Evolutionary conservation across 2,888 invertebrate genomes (phyloP).

Genomic region (Tuberolachnus salignus): DNA sequence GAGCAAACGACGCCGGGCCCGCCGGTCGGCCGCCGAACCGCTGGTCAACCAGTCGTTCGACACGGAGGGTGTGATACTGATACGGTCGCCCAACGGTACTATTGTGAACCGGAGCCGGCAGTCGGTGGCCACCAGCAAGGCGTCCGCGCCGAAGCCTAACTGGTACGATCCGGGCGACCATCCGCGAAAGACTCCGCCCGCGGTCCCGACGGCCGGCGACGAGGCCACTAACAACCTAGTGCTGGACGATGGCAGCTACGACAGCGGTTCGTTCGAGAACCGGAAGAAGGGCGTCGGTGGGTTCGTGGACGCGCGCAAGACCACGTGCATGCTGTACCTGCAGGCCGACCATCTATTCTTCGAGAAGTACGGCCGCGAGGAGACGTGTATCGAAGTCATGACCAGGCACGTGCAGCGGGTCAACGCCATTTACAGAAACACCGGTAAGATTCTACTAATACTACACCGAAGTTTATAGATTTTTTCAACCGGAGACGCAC

Average conservation of each 20-base stretch:
- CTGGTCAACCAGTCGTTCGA: slow-evolving; percentile 53
- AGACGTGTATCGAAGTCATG: slow-evolving; percentile 94
- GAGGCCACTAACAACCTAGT: slow-evolving; percentile 60
- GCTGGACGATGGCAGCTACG: slow-evolving; percentile 39
- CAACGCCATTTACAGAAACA: slow-evolving; percentile 84
- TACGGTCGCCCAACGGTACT: slow-evolving; percentile 42
- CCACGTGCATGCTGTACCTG: slow-evolving; percentile 92
- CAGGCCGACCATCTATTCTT: slow-evolving; percentile 97
- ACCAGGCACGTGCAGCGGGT: slow-evolving; percentile 92
- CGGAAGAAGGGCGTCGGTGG: slow-evolving; percentile 65
- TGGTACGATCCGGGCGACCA: slow-evolving; percentile 70
- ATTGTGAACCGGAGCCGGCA: slow-evolving; percentile 59
- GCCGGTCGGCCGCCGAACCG: slow-evolving; percentile 40
- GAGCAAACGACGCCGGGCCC: slow-evolving; percentile 1
- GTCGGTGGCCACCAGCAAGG: slow-evolving; percentile 64
- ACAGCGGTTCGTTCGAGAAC: slow-evolving; percentile 49
- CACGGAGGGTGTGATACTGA: slow-evolving; percentile 35
- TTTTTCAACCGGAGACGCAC: no score
- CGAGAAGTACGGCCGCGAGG: slow-evolving; percentile 90
- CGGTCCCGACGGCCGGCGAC: slow-evolving; percentile 61
- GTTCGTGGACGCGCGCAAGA: slow-evolving; percentile 82
- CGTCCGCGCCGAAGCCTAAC: slow-evolving; percentile 68
- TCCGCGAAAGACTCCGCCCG: slow-evolving; percentile 20
- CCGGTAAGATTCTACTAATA: slow-evolving; percentile 76
- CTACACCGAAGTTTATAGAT: no score